These are phyloP conservation scores for Bombus haemorrhoidalis DNA, from an alignment of 1,140 invertebrate species.

Conservation along the genomic window DNA sequence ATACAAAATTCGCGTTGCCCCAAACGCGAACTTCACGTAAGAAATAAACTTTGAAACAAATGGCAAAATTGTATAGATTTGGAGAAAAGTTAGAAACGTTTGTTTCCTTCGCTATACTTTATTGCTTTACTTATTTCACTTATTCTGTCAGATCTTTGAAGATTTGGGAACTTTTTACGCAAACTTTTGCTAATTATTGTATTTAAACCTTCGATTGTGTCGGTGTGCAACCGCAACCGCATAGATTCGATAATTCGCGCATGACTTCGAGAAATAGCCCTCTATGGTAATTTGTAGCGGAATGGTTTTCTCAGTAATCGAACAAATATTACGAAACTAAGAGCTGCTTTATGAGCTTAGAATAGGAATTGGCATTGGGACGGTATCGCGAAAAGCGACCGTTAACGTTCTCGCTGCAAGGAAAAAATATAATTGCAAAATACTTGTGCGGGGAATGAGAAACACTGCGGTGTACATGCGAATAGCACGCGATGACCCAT, in stretches of 20 bases:
- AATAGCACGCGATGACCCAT: constrained; percentile 70
- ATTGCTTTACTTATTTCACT: no score
- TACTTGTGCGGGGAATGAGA: constrained; percentile 60
- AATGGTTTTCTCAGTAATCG: not conserved
- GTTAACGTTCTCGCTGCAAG: not conserved
- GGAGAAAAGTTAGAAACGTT: not conserved
- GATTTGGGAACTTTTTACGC: not conserved
- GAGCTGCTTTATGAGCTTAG: not conserved
- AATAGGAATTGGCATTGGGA: not conserved
- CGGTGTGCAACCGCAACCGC: not conserved
- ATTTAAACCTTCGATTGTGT: rapidly evolving
- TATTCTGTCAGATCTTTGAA: not conserved
- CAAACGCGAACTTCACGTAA: not conserved
- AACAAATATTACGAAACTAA: no score
- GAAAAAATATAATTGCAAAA: not conserved
- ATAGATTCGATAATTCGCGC: no score
- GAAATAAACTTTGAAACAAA: not conserved
- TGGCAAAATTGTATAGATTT: not conserved
- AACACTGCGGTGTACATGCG: constrained; percentile 69
- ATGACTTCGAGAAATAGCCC: not conserved
- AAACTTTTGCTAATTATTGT: not conserved
- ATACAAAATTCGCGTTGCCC: rapidly evolving
- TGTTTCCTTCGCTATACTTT: not conserved
- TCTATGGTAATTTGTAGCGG: not conserved
- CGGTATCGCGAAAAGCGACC: not conserved